Conservation (phyloP, 1,140 invertebrate species). For the Nomia melanderi region DNA sequence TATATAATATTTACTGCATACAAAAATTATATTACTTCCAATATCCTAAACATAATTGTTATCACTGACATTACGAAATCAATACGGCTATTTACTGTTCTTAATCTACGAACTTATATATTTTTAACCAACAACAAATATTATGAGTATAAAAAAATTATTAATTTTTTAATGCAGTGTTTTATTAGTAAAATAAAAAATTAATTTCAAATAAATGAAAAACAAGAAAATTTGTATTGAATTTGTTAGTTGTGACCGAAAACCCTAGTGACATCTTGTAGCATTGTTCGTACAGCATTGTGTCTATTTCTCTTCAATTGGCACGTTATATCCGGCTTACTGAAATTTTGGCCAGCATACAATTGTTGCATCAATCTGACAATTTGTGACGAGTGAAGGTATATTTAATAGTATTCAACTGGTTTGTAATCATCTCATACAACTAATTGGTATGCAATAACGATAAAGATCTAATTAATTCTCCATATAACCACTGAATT, state of each 20-base stretch:
- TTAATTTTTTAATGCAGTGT: not conserved
- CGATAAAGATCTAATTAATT: not conserved
- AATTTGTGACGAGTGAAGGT: conserved; percentile 39
- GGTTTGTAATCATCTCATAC: conserved; percentile 4
- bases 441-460: not conserved
- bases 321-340: conserved; percentile 40
- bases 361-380: conserved; percentile 43
- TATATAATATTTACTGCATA: no score
- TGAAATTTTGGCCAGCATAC: conserved; percentile 32
- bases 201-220: not conserved
- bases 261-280: conserved; percentile 32
- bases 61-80: not conserved
- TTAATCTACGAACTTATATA: not conserved
- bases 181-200: not conserved
- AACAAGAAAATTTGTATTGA: not conserved
- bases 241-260: not conserved
- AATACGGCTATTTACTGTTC: not conserved
- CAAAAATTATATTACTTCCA: no score
- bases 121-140: no score
- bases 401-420: conserved; percentile 41
- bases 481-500: conserved; percentile 33
- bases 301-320: conserved; percentile 37
- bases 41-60: no score
- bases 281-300: not conserved
- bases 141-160: not conserved